phyloP scores from a whole-genome alignment of 2,113 vertebrate species.

The Jaculus jaculus region DNA sequence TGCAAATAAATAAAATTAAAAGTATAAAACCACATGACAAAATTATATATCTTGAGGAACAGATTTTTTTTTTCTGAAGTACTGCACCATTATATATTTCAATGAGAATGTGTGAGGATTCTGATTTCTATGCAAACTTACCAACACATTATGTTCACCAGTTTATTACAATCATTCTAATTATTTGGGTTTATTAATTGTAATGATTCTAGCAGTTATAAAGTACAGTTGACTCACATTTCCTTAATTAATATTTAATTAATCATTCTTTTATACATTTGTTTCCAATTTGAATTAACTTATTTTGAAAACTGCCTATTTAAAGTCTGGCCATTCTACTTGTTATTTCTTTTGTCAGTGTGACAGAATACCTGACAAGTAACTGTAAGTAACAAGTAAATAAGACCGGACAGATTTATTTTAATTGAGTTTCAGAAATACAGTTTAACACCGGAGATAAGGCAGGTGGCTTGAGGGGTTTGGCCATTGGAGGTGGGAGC shows the following conservation, averaged over 20 bases:
- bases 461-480: no score
- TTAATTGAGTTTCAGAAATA: not conserved
- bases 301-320: not conserved
- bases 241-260: not conserved
- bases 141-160: not conserved
- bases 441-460: not conserved
- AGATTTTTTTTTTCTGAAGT: not conserved
- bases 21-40: no score
- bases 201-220: not conserved
- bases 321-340: not conserved
- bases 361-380: not conserved
- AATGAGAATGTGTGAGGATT: not conserved
- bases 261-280: not conserved
- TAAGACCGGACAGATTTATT: not conserved
- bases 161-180: not conserved
- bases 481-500: not conserved
- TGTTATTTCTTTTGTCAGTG: not conserved
- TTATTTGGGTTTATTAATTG: not conserved
- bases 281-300: not conserved
- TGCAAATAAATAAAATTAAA: no score
- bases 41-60: no score
- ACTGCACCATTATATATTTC: not conserved
- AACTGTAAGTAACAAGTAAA: not conserved
- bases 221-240: not conserved
- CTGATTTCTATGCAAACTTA: not conserved